phyloP scores from a whole-genome alignment of 2,797 vertebrate genomes.

The Brachyalestes nurse region DNA sequence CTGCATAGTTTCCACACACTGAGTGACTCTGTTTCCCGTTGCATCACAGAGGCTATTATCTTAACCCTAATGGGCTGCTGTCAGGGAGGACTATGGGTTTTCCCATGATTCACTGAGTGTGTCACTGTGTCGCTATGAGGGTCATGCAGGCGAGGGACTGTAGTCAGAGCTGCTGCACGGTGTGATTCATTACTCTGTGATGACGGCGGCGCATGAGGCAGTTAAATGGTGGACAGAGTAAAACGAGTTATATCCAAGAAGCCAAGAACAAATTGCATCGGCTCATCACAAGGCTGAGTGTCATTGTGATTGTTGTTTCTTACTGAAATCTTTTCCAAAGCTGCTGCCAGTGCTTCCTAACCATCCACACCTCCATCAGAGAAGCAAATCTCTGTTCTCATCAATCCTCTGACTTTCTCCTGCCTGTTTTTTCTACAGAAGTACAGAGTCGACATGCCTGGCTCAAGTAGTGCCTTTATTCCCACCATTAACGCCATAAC shows the following conservation, averaged over 20 bases:
- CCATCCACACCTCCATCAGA: neutral
- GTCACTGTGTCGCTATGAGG: slow-evolving; percentile 62
- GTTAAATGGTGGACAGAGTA: slow-evolving; percentile 22
- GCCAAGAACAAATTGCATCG: slow-evolving; percentile 23
- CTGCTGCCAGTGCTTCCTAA: neutral
- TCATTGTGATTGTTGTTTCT: no score
- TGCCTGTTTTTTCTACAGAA: slow-evolving; percentile 78
- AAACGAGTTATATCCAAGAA: slow-evolving; percentile 17
- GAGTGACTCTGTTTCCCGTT: slow-evolving; percentile 9
- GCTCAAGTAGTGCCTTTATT: slow-evolving; percentile 98
- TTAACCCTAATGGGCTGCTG: slow-evolving; percentile 46
- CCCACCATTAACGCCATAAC: slow-evolving; percentile 99
- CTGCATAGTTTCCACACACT: slow-evolving; percentile 5
- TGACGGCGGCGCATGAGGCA: slow-evolving; percentile 38
- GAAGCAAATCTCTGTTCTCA: neutral
- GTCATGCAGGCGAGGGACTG: slow-evolving; percentile 44
- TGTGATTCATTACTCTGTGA: slow-evolving; percentile 55
- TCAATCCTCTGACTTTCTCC: neutral
- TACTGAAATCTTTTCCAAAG: neutral
- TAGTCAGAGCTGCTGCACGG: slow-evolving; percentile 26
- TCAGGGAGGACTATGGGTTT: slow-evolving; percentile 71
- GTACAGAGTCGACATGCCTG: slow-evolving; percentile 98
- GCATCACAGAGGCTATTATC: slow-evolving; percentile 43
- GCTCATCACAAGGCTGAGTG: slow-evolving; percentile 1
- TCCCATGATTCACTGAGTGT: slow-evolving; percentile 77